phyloP scores from a whole-genome alignment of 2,113 vertebrate species.

The Brienomyrus longianalis region DNA sequence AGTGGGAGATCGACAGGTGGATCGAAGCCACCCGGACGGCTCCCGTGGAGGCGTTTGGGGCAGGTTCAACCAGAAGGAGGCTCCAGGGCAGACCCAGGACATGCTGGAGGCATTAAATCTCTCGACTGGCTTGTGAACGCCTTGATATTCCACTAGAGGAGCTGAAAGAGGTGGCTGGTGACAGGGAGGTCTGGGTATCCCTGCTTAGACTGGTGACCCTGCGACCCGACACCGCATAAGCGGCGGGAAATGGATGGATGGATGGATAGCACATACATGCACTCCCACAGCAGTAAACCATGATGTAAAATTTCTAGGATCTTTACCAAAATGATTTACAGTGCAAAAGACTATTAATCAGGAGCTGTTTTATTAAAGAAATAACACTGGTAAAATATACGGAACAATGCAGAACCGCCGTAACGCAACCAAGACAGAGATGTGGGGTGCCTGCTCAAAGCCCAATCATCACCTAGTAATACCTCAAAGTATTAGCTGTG shows the following conservation, averaged over 20 bases:
- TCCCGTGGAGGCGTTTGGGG: not conserved
- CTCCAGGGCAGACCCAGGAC: not conserved
- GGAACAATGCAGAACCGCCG: not conserved
- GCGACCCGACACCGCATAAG: not conserved
- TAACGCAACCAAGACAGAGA: not conserved
- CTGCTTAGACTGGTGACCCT: not conserved
- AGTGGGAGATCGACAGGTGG: not conserved
- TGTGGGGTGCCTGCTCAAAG: not conserved
- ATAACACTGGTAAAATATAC: not conserved
- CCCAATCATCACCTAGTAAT: not conserved
- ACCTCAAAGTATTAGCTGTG: not conserved
- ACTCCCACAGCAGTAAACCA: not conserved
- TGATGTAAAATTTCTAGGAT: not conserved
- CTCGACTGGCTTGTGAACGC: not conserved
- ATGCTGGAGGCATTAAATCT: not conserved
- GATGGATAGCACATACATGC: not conserved
- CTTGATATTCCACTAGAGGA: not conserved
- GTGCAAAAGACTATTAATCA: not conserved
- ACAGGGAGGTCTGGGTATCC: not conserved
- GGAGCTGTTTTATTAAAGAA: not conserved
- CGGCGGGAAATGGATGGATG: not conserved
- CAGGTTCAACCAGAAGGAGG: not conserved
- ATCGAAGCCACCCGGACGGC: not conserved
- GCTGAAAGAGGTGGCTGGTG: not conserved
- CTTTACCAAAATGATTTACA: not conserved